Conservation (phyloP, 2,888 invertebrate species). For the Tetropium fuscum region DNA sequence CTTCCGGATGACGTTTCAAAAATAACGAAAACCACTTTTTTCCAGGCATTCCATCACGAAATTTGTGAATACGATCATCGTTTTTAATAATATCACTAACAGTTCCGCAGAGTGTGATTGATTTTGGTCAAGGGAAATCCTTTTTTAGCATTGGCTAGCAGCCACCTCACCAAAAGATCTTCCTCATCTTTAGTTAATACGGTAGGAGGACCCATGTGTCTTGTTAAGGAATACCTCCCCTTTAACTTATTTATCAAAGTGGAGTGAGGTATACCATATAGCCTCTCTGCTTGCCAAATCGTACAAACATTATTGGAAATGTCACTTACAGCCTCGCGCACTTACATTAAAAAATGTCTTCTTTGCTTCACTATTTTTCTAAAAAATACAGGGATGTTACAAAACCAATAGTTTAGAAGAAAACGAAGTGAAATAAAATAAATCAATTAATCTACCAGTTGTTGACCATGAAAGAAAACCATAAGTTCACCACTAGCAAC, state of each 20-base stretch:
- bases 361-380: constrained; percentile 9
- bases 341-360: constrained; percentile 13
- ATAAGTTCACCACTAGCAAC: constrained; percentile 17
- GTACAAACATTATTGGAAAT: constrained; percentile 13
- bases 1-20: constrained; percentile 33
- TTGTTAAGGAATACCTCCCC: constrained; percentile 28
- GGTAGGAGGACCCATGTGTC: constrained; percentile 32
- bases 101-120: constrained; percentile 34
- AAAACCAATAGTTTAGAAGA: constrained; percentile 2
- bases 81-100: constrained; percentile 36
- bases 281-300: constrained; percentile 7
- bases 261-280: background rate
- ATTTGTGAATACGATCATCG: constrained; percentile 32
- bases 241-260: constrained; percentile 37
- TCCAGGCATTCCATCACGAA: constrained; percentile 33
- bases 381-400: constrained; percentile 3
- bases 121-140: too few relatives aligned
- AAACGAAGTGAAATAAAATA: background rate
- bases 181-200: constrained; percentile 32
- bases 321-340: background rate
- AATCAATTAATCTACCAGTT: constrained; percentile 12
- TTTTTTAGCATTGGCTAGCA: constrained; percentile 32
- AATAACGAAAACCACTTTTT: constrained; percentile 37
- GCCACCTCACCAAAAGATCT: constrained; percentile 31
- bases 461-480: constrained; percentile 15